Conservation (phyloP, 2,113 vertebrate species). For the Brachyhypopomus occidentalis region DNA sequence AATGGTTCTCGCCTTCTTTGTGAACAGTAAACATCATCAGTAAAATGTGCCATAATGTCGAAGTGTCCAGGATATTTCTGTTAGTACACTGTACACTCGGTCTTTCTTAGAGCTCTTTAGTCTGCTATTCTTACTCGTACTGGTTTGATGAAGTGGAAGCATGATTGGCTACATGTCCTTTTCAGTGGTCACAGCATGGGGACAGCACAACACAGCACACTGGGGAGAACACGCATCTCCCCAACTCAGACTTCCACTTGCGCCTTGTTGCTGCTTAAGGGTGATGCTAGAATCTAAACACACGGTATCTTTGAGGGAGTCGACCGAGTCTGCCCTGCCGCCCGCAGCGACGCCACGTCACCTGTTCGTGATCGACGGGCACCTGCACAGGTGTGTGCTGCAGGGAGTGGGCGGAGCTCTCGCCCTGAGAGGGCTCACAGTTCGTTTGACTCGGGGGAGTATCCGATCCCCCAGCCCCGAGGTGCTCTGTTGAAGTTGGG, state of each 20-base stretch:
- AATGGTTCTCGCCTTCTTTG: background rate
- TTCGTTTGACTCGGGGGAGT: constrained; percentile 84
- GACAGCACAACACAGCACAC: no score
- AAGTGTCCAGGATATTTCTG: background rate
- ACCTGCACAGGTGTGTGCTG: constrained; percentile 22
- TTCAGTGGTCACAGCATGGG: background rate
- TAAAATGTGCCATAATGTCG: background rate
- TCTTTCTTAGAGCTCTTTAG: background rate
- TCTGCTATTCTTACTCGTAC: no score
- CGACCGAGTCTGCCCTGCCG: background rate
- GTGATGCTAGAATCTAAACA: background rate
- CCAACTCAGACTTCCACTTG: background rate
- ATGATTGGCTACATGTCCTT: background rate
- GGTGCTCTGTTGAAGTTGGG: constrained; percentile 90
- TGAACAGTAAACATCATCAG: constrained; percentile 19
- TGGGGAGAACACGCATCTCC: no score
- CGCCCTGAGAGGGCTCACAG: constrained; percentile 71
- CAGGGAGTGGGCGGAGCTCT: constrained; percentile 34
- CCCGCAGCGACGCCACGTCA: background rate
- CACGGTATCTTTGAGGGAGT: background rate
- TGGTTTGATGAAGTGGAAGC: background rate
- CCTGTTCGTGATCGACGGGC: background rate
- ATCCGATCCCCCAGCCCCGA: constrained; percentile 79
- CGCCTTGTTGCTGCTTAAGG: background rate
- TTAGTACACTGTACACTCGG: background rate